Evolutionary conservation across 2,888 invertebrate species (phyloP).

Genomic region (Ptycholaimellus sp.): DNA sequence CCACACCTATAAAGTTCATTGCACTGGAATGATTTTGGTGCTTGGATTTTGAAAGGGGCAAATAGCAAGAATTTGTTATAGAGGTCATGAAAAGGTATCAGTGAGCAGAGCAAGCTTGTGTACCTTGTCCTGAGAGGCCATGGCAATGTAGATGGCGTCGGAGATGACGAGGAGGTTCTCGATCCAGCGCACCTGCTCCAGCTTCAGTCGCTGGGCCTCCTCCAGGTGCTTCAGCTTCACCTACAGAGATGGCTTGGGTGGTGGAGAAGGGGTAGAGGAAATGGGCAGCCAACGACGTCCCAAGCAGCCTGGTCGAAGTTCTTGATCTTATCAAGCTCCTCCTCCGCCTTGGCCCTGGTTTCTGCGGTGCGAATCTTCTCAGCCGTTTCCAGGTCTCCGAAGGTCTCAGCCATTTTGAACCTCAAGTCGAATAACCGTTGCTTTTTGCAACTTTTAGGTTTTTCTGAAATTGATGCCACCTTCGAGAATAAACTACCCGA

Average conservation of each 20-base stretch:
- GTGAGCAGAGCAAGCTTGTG: not conserved
- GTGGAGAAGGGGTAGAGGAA: too few species aligned
- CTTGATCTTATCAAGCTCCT: constrained; percentile 13
- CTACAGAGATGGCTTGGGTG: too few species aligned
- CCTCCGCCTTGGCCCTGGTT: constrained; percentile 11
- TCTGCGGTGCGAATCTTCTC: constrained; percentile 11
- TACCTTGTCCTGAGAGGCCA: constrained; percentile 17
- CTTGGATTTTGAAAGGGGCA: too few species aligned
- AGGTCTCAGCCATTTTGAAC: constrained; percentile 18
- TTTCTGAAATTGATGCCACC: too few species aligned
- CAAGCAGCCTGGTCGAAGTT: constrained; percentile 14
- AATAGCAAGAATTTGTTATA: too few species aligned
- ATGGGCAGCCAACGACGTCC: constrained; percentile 11
- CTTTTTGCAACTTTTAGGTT: too few species aligned
- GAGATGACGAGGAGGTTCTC: constrained; percentile 13
- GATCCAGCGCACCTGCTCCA: constrained; percentile 15
- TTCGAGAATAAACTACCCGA: too few species aligned
- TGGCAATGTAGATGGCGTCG: constrained; percentile 13
- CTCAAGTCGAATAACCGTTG: too few species aligned
- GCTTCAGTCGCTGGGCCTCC: constrained; percentile 14
- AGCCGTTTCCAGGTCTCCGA: constrained; percentile 12
- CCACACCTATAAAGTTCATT: constrained; percentile 12
- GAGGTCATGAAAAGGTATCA: too few species aligned
- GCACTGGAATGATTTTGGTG: too few species aligned
- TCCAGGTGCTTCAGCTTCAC: constrained; percentile 13